Evolutionary conservation across 2,113 vertebrate genomes (phyloP).

Genomic region (Gila orcuttii): DNA sequence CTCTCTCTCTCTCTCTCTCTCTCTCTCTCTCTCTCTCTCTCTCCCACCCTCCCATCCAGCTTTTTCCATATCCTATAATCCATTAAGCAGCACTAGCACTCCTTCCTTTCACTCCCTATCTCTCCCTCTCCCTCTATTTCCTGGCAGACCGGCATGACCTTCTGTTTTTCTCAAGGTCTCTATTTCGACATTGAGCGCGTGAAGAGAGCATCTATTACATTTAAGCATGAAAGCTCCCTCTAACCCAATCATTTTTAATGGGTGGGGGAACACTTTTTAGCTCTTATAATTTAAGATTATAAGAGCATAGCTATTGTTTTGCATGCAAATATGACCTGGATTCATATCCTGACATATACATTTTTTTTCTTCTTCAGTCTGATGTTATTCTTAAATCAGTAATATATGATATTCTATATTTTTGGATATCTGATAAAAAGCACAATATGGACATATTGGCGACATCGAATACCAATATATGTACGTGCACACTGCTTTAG

Average conservation of each 20-base stretch:
- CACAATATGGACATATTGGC: neutral
- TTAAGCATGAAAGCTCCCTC: conserved; percentile 5
- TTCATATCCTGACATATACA: too few species aligned
- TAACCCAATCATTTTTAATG: neutral
- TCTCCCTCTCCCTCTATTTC: conserved; percentile 32
- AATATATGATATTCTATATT: neutral
- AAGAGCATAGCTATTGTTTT: neutral
- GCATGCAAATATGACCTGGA: neutral
- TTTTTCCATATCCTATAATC: conserved; percentile 51
- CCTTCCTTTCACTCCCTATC: conserved; percentile 19
- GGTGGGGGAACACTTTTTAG: neutral
- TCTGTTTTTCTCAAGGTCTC: conserved; percentile 43
- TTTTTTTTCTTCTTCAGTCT: neutral
- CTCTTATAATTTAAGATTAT: too few species aligned
- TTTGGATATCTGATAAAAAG: neutral
- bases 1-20: neutral
- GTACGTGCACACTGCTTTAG: neutral
- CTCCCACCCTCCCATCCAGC: neutral
- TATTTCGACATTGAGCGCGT: neutral
- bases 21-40: neutral
- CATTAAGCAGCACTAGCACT: conserved; percentile 48
- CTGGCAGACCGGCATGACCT: conserved; percentile 44
- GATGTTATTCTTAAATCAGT: neutral
- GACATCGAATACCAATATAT: neutral
- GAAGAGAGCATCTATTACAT: conserved; percentile 33